Evolutionary conservation across 1,140 invertebrate species (phyloP).

Genomic region (Eupeodes corollae): DNA sequence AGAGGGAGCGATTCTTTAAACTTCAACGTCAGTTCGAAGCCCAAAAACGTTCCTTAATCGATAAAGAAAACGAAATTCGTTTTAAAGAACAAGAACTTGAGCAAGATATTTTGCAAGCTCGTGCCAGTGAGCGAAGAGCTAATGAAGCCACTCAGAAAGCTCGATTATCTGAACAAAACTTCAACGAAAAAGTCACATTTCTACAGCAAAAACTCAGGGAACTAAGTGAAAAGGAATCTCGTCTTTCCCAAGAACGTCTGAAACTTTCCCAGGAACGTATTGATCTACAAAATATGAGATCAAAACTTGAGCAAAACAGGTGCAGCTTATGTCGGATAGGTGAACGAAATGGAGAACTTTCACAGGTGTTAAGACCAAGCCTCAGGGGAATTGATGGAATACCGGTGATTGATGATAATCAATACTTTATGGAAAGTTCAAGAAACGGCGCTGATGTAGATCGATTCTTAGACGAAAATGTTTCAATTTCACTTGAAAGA

Average conservation of each 20-base stretch:
- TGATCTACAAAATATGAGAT: slow-evolving; percentile 19
- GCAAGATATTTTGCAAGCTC: slow-evolving; percentile 17
- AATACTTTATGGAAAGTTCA: too few species aligned
- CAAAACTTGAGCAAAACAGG: slow-evolving; percentile 15
- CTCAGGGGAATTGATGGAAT: not conserved
- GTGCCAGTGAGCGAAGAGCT: slow-evolving; percentile 21
- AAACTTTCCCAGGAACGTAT: slow-evolving; percentile 28
- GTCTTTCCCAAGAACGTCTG: slow-evolving; percentile 29
- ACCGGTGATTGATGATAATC: too few species aligned
- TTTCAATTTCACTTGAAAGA: slow-evolving; percentile 15
- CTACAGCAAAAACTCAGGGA: slow-evolving; percentile 21
- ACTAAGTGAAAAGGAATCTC: slow-evolving; percentile 25
- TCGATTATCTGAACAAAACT: slow-evolving; percentile 28
- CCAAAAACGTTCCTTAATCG: slow-evolving; percentile 32
- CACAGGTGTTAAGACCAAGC: not conserved
- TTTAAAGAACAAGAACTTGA: slow-evolving; percentile 34
- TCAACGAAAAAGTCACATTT: slow-evolving; percentile 23
- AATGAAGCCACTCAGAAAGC: slow-evolving; percentile 31
- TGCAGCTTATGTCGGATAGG: slow-evolving; percentile 32
- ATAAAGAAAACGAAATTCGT: slow-evolving; percentile 34
- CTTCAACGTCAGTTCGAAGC: slow-evolving; percentile 37
- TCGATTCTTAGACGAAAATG: slow-evolving; percentile 29
- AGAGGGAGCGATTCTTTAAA: slow-evolving; percentile 36
- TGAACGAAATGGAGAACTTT: slow-evolving; percentile 14
- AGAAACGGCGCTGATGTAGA: slow-evolving; percentile 26